Evolutionary conservation across 1,140 invertebrate species (phyloP).

Genomic region (Trichoplusia ni): DNA sequence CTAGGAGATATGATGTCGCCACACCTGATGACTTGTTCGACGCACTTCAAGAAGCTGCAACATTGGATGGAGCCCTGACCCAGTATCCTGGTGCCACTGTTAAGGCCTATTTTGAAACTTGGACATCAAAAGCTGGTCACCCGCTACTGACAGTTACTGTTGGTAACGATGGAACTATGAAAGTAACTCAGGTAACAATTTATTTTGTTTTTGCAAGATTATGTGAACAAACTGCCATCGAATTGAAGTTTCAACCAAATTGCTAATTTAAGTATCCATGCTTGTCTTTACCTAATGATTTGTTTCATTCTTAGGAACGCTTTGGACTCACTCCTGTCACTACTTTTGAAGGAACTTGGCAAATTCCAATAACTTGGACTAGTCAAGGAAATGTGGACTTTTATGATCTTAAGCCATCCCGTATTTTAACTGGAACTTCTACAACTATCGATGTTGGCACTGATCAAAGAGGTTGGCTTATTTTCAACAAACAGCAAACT

Average conservation of each 20-base stretch:
- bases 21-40: slow-evolving; percentile 87
- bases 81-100: slow-evolving; percentile 61
- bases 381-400: slow-evolving; percentile 66
- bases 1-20: slow-evolving; percentile 79
- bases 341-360: slow-evolving; percentile 57
- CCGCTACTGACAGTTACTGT: slow-evolving; percentile 84
- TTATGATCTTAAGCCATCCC: slow-evolving; percentile 61
- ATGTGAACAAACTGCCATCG: too few species aligned
- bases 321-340: slow-evolving; percentile 63
- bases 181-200: slow-evolving; percentile 71
- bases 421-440: slow-evolving; percentile 56
- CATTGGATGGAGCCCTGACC: slow-evolving; percentile 56
- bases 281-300: neutral
- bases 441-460: slow-evolving; percentile 63
- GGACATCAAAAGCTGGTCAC: slow-evolving; percentile 87
- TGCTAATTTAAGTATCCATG: neutral
- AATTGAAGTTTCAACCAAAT: too few species aligned
- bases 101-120: slow-evolving; percentile 84
- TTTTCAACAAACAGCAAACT: slow-evolving; percentile 80
- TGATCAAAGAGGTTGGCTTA: slow-evolving; percentile 75
- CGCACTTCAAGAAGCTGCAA: slow-evolving; percentile 82
- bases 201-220: too few species aligned
- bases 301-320: slow-evolving; percentile 48
- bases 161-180: slow-evolving; percentile 72
- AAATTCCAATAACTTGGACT: slow-evolving; percentile 79